Base-by-base conservation (phyloP, 1,140 invertebrate genomes). In the Drosophila watanabei region DNA sequence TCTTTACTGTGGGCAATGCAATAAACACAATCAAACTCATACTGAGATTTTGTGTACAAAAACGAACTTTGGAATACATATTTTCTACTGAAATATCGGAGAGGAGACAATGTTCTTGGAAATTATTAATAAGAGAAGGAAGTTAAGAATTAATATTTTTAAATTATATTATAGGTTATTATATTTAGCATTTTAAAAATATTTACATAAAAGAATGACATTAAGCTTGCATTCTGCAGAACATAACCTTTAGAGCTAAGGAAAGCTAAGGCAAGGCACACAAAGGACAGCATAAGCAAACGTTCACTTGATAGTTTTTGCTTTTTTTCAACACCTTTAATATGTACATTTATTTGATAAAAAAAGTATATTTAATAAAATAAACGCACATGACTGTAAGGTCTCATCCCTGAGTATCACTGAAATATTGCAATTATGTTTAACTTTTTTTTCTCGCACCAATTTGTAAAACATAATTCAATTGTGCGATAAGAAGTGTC, bases 1-100 rank as follows among this genome's bases (percentile, higher is more conserved):
- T 82, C 79, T 76, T 90, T 90, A 79, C 75, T 73, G 76, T 75
- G 63, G 69, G 57, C 62, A 80, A 41, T 73, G 63, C 64, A 68
- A 89, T 72, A 81, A 79, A 79, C 64, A 75, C 33, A 58, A 46
- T 45, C 52, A 71, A 64, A 57, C 24, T 5, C 30, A 48, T 41
- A 48, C 41, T 20, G 24, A 14, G 18, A 63, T 69, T 80, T 80
- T 84, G 65, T 80, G 39, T 80, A 37, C 37, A 28, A 30, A 3
- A 33, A 30, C 56, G 28, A 43, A 45, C 45, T 45, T 28, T 35
- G 16, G 20, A 49, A 33, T 60, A 33, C 11, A 35, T 6, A 28
- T 32, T 60, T 79, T 70, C 33, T 35, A 80, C 51, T 63, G 14
- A 35, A 20, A 20, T 28, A 20, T 5, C 46, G 46, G 39, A 43